Evolutionary conservation across 2,113 vertebrate species (phyloP).

Genomic region (Lophochroa leadbeateri): DNA sequence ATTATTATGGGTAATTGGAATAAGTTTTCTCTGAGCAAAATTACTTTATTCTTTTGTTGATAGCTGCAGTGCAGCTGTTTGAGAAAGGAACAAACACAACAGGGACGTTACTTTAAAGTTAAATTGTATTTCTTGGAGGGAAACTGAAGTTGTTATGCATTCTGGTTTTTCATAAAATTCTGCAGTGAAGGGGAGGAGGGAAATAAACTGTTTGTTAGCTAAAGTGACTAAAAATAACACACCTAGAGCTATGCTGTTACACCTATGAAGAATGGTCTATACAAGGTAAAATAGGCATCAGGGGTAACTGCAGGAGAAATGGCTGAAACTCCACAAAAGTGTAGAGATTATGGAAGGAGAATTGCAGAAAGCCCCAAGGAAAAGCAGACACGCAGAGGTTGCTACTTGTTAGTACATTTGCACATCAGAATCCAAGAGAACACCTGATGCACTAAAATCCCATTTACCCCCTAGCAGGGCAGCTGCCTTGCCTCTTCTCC

Average conservation of each 20-base stretch:
- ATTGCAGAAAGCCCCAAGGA: background rate
- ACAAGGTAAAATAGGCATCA: background rate
- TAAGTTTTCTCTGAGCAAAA: constrained; percentile 63
- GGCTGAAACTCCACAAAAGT: background rate
- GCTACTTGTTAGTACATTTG: background rate
- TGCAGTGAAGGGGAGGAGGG: background rate
- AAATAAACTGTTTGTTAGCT: background rate
- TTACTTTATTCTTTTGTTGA: constrained; percentile 70
- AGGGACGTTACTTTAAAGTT: constrained; percentile 55
- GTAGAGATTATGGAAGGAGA: background rate
- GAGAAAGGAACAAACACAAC: constrained; percentile 39
- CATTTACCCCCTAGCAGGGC: background rate
- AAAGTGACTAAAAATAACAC: constrained; percentile 1
- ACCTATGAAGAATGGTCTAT: background rate
- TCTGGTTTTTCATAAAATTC: background rate
- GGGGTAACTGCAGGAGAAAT: background rate
- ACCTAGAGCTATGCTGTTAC: background rate
- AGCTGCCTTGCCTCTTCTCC: background rate
- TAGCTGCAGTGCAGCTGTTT: constrained; percentile 66
- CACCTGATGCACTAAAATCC: background rate
- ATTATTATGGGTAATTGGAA: constrained; percentile 70
- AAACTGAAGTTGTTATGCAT: background rate
- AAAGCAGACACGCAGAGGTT: background rate
- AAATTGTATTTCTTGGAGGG: constrained; percentile 25
- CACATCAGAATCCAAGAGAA: background rate